Evolutionary conservation across 2,113 vertebrate species (phyloP), one percentile per base, ranked within the genome.

Genomic region (Ceyx margarethae): DNA sequence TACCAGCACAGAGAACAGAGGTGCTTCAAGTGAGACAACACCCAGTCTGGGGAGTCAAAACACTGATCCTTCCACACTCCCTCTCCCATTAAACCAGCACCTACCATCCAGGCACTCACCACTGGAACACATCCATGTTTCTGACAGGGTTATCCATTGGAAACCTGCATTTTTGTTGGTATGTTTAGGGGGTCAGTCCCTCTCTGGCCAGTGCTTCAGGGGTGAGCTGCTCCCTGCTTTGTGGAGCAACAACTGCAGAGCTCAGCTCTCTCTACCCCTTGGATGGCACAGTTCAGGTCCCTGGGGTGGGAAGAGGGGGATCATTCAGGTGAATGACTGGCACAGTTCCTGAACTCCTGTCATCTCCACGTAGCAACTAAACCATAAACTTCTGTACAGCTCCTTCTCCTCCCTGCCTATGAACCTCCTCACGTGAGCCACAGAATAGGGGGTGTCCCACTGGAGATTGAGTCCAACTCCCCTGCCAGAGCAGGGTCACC

Each of bases 351-450:
- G 23, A 26, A 2, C 3, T 2, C 1, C 18, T 9, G 2, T 9
- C 20, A 11, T 7, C 3, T 7, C 43, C 57, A 60, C 0, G 0
- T 4, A 4, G 46, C 10, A 57, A 15, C 50, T 26, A 50, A 13
- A 11, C 15, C 23, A 19, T 2, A 17, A 15, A 2, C 26, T 37
- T 51, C 5, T 3, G 1, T 0, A 6, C 4, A 25, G 26, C 46
- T 35, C 18, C 25, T 50, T 35, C 26, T 18, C n/a, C 16, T 53
- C 40, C 13, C 35, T 40, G 10, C 3, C 0, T 22, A 11, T 3
- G 12, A 51, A 11, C 35, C 18, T 75, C 8, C 28, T 29, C 8
- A 4, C 20, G 8, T 0, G 1, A 45, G 15, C 1, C 37, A 37
- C 37, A 37, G 37, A 37, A 37, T 37, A 37, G 37, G 37, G 37